Percentiles rank a stretch among this genome's conserved stretches.
Evolutionary conservation across 2,797 vertebrate genomes (phyloP).

Genomic region (Parauchenoglanis punctatus): DNA sequence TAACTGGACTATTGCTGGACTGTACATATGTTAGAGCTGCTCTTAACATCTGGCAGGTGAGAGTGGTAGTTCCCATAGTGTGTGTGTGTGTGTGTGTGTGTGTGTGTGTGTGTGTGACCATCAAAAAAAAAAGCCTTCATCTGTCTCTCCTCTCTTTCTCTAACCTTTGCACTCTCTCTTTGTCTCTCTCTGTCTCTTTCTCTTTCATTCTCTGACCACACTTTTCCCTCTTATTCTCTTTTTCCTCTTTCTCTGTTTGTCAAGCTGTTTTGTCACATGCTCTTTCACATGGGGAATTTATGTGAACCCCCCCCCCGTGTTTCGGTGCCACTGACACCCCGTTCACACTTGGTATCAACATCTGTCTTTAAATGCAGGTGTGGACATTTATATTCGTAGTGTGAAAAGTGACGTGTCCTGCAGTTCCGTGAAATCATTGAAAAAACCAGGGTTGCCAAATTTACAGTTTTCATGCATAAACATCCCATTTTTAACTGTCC

Average conservation of each 20-base stretch:
- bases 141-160: neutral
- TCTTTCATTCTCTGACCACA: neutral
- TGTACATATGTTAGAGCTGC: slow-evolving; percentile 51
- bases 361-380: neutral
- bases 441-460: neutral
- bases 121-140: neutral
- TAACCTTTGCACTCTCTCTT: neutral
- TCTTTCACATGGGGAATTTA: neutral
- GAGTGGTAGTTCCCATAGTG: slow-evolving; percentile 3
- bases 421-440: neutral
- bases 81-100: neutral
- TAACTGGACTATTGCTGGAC: slow-evolving; percentile 39
- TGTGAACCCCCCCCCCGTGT: neutral
- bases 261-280: neutral
- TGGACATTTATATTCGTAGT: neutral
- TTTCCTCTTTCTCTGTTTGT: neutral
- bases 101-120: neutral
- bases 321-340: neutral
- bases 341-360: neutral
- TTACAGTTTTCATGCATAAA: too few species aligned
- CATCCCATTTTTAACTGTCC: too few species aligned
- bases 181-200: neutral
- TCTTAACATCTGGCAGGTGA: slow-evolving; percentile 52
- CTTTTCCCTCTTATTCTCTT: too few species aligned
- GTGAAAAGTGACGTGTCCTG: neutral